Percentiles rank a stretch among this genome's conserved stretches.
These are phyloP conservation scores for Bombylius discolor DNA, from an alignment of 2,888 invertebrate species.

Conservation along the genomic window DNA sequence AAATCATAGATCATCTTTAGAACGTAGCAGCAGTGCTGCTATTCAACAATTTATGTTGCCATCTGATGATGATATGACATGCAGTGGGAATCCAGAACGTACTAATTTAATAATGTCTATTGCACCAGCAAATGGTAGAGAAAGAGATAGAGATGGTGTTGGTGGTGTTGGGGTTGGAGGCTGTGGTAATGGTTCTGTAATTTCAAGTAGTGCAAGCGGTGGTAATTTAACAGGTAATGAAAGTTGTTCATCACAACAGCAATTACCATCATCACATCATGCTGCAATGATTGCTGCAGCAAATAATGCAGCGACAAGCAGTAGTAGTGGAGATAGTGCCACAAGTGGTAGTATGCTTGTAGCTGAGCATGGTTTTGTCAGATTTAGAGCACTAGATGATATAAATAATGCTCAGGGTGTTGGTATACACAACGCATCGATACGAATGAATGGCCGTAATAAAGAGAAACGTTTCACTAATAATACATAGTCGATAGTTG, in stretches of 20 bases:
- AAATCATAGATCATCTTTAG: conserved; percentile 11
- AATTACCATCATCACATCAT: conserved; percentile 22
- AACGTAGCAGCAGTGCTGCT: conserved; percentile 18
- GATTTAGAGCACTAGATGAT: conserved; percentile 61
- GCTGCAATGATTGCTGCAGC: conserved; percentile 15
- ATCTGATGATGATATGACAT: conserved; percentile 27
- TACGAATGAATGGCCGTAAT: conserved; percentile 15
- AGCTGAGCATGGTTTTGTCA: conserved; percentile 79
- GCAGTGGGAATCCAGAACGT: conserved; percentile 22
- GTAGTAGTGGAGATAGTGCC: conserved; percentile 41
- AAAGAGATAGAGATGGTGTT: conserved; percentile 10
- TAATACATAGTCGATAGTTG: conserved; percentile 19
- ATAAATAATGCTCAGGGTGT: conserved; percentile 21
- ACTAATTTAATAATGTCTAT: conserved; percentile 25
- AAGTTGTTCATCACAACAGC: conserved; percentile 27
- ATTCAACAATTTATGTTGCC: conserved; percentile 13
- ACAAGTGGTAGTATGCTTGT: conserved; percentile 64
- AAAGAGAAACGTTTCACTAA: conserved; percentile 18
- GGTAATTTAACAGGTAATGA: conserved; percentile 14
- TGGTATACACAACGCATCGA: conserved; percentile 22
- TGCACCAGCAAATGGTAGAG: conserved; percentile 12
- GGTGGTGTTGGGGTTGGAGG: conserved; percentile 6
- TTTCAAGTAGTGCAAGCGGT: conserved; percentile 16
- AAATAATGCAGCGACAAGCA: conserved; percentile 24
- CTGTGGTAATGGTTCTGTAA: conserved; percentile 13